Conservation (phyloP, 2,797 vertebrate species). For the Tamandua tetradactyla region DNA sequence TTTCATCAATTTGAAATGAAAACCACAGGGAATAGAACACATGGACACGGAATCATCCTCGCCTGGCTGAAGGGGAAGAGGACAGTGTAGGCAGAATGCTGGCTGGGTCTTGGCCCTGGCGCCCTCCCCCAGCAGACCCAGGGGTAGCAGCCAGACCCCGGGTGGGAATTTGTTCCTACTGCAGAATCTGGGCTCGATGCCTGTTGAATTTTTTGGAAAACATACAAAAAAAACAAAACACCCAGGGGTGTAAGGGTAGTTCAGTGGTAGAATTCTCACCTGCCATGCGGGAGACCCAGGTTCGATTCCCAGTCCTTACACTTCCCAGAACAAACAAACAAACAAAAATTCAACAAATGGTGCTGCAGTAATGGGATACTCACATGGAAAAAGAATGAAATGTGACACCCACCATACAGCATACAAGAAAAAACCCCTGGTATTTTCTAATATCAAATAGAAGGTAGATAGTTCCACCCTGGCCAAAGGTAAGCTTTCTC, state of each 20-base stretch:
- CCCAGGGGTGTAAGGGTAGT: no score
- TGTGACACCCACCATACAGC: no score
- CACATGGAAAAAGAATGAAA: no score
- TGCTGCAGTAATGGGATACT: no score
- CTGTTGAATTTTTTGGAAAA: neutral
- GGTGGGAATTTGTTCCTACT: neutral
- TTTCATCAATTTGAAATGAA: slow-evolving; percentile 15
- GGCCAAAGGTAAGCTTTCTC: neutral
- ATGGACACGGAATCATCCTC: neutral
- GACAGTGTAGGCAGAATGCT: neutral
- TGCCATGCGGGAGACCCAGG: no score
- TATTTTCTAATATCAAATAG: neutral
- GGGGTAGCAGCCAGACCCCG: neutral
- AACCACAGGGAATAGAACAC: neutral
- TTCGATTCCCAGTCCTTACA: no score
- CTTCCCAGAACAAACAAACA: no score
- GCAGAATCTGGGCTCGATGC: neutral
- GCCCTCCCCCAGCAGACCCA: neutral
- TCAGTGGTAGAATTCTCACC: no score
- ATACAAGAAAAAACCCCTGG: neutral
- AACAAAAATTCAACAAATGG: no score
- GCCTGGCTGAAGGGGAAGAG: neutral
- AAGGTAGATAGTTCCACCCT: neutral
- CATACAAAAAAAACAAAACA: neutral
- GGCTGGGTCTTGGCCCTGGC: neutral